Percentiles rank a stretch among this genome's conserved stretches.
These are phyloP conservation scores for Entomobrya proxima DNA, from an alignment of 2,888 invertebrate genomes.

Conservation along the genomic window DNA sequence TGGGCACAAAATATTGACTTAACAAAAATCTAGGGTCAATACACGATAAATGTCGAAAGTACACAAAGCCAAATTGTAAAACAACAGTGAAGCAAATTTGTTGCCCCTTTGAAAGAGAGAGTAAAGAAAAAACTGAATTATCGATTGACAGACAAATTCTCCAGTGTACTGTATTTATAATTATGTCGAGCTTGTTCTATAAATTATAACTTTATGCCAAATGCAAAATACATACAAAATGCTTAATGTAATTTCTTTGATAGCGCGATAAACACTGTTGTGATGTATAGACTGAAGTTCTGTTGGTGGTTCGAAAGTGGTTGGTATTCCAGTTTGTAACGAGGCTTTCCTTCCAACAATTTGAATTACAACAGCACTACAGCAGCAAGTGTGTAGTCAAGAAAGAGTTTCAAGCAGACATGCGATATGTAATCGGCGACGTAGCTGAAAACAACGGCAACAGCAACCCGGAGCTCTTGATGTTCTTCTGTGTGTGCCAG, in stretches of 20 bases:
- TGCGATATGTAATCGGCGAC: conserved; percentile 12
- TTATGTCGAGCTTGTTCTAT: background rate
- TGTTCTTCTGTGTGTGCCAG: conserved; percentile 70
- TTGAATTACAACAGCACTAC: background rate
- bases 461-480: conserved; percentile 34
- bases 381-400: background rate
- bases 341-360: background rate
- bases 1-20: conserved; percentile 61
- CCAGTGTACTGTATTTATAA: background rate
- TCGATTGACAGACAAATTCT: background rate
- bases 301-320: background rate
- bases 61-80: conserved; percentile 9
- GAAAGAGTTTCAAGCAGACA: background rate
- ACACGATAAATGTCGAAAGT: conserved; percentile 61
- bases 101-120: conserved; percentile 26
- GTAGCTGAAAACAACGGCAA: conserved; percentile 30
- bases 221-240: background rate
- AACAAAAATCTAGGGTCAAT: conserved; percentile 60
- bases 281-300: too few relatives aligned
- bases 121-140: conserved; percentile 27
- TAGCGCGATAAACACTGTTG: background rate
- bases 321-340: background rate
- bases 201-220: background rate
- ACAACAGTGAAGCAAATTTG: background rate
- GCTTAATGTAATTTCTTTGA: background rate